phyloP scores from a whole-genome alignment of 2,888 invertebrate genomes.

The Chrysolina oricalcia region DNA sequence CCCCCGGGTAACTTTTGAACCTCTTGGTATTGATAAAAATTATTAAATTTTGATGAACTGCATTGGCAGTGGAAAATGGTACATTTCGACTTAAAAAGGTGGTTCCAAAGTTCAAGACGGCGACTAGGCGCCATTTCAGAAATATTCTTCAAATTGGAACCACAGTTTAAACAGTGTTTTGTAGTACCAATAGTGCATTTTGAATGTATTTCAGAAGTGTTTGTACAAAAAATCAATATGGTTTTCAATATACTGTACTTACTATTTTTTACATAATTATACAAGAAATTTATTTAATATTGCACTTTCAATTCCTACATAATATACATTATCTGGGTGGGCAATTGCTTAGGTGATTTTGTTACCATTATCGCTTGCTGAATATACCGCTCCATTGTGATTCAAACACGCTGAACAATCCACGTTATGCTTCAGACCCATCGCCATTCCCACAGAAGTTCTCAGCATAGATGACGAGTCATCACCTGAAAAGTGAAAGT shows the following conservation, averaged over 20 bases:
- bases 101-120: too few relatives aligned
- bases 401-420: constrained; percentile 63
- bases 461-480: constrained; percentile 57
- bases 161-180: too few relatives aligned
- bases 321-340: constrained; percentile 2
- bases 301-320: constrained; percentile 47
- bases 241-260: constrained; percentile 37
- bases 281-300: constrained; percentile 40
- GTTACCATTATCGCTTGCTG: constrained; percentile 34
- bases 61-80: too few relatives aligned
- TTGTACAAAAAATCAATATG: constrained; percentile 22
- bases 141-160: too few relatives aligned
- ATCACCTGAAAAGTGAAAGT: constrained; percentile 53
- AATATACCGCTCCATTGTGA: constrained; percentile 40
- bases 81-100: too few relatives aligned
- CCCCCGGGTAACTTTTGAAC: too few relatives aligned
- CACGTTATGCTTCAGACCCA: constrained; percentile 61
- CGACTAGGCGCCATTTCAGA: too few relatives aligned
- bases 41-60: too few relatives aligned
- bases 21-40: too few relatives aligned
- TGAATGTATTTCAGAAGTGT: too few relatives aligned
- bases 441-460: constrained; percentile 57
- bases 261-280: constrained; percentile 45
- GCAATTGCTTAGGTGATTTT: constrained; percentile 38
- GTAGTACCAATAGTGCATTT: too few relatives aligned